Evolutionary conservation across 2,888 invertebrate species (phyloP).

Genomic region (Morinoia aosen): DNA sequence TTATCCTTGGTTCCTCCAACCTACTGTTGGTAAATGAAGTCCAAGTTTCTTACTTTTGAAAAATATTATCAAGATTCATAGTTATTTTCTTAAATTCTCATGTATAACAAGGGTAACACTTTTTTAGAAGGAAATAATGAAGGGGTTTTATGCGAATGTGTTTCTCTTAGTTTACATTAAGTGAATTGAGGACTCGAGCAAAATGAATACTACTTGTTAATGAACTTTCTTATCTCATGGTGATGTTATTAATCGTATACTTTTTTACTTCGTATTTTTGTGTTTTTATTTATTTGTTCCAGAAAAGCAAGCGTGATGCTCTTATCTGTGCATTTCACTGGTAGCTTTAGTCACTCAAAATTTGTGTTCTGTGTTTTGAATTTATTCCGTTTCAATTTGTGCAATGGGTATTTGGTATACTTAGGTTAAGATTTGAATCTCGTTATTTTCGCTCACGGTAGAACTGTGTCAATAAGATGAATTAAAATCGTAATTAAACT

Average conservation of each 20-base stretch:
- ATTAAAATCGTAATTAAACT: neutral
- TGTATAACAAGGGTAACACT: too few species aligned
- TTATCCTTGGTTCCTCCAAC: too few species aligned
- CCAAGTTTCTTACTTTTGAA: too few species aligned
- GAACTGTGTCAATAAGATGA: neutral
- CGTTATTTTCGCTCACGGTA: neutral
- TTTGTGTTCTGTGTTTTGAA: neutral
- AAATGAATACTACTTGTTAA: too few species aligned
- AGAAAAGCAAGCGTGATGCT: neutral
- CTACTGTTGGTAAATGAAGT: too few species aligned
- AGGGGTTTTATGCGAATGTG: too few species aligned
- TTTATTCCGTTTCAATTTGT: neutral
- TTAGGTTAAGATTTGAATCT: neutral
- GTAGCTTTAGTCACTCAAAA: neutral
- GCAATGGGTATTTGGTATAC: neutral
- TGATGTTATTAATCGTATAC: neutral
- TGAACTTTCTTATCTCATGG: neutral
- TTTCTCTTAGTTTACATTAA: too few species aligned
- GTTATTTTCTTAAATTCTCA: too few species aligned
- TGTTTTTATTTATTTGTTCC: neutral
- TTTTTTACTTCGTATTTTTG: neutral
- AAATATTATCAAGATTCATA: too few species aligned
- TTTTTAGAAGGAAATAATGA: too few species aligned
- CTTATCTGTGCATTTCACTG: neutral
- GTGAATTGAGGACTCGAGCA: too few species aligned